A percentile compares a stretch with the other conserved stretches of the same genome.
Evolutionary conservation across 2,113 vertebrate genomes (phyloP).

Genomic region (Coryphaenoides rupestris): DNA sequence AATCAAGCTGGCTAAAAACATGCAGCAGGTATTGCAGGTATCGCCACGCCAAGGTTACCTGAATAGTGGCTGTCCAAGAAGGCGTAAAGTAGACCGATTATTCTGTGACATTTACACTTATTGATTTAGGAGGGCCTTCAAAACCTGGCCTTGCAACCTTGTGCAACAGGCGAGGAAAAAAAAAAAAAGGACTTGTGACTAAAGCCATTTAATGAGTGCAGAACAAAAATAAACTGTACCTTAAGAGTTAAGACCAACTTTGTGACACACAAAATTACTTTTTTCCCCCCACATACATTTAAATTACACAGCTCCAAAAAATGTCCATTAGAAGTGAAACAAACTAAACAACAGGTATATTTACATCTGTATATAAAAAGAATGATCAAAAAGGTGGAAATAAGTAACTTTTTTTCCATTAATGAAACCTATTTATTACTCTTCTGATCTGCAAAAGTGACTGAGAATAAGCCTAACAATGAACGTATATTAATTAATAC

Average conservation of each 20-base stretch:
- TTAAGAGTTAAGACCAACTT: neutral
- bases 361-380: slow-evolving; percentile 63
- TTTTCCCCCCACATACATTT: slow-evolving; percentile 50
- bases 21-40: slow-evolving; percentile 34
- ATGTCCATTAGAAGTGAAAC: slow-evolving; percentile 48
- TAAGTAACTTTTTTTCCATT: slow-evolving; percentile 60
- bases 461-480: slow-evolving; percentile 36
- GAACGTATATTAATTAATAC: slow-evolving; percentile 32
- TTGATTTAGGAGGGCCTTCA: neutral
- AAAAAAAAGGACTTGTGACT: slow-evolving; percentile 5
- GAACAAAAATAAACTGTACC: slow-evolving; percentile 43
- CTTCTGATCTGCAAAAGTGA: slow-evolving; percentile 47
- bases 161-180: slow-evolving; percentile 9
- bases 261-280: neutral
- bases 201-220: slow-evolving; percentile 5
- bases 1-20: slow-evolving; percentile 27
- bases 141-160: neutral
- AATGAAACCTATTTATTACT: slow-evolving; percentile 32
- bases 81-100: neutral
- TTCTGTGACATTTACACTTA: slow-evolving; percentile 7
- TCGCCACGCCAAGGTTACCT: slow-evolving; percentile 15
- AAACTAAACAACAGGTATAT: slow-evolving; percentile 45
- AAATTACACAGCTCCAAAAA: slow-evolving; percentile 62
- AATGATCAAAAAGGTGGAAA: slow-evolving; percentile 43
- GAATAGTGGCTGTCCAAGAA: neutral